Evolutionary conservation across 2,797 vertebrate species (phyloP).

Genomic region (Onychomys leucogaster): DNA sequence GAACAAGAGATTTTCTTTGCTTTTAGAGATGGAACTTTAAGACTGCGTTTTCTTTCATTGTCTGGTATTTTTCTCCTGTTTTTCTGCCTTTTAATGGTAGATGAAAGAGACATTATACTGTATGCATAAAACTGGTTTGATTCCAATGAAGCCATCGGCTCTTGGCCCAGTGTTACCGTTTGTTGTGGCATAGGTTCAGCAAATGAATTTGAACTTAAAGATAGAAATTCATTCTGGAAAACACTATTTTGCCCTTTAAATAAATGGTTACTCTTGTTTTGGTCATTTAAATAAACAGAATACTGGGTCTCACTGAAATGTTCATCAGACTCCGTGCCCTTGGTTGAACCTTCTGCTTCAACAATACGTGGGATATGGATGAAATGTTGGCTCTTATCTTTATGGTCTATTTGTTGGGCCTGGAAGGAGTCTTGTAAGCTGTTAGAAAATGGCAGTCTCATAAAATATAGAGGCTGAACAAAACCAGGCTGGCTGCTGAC

Average conservation of each 20-base stretch:
- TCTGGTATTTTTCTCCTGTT: slow-evolving; percentile 30
- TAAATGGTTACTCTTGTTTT: slow-evolving; percentile 39
- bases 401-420: neutral
- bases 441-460: neutral
- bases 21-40: slow-evolving; percentile 45
- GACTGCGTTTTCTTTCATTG: slow-evolving; percentile 27
- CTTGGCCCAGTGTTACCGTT: neutral
- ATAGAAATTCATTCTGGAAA: slow-evolving; percentile 38
- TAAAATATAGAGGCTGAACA: slow-evolving; percentile 14
- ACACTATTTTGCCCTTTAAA: neutral
- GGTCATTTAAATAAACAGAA: slow-evolving; percentile 41
- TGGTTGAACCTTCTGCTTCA: slow-evolving; percentile 19
- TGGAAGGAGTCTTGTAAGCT: neutral
- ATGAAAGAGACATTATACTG: neutral
- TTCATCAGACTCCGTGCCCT: neutral
- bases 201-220: slow-evolving; percentile 41
- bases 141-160: slow-evolving; percentile 14
- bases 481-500: neutral
- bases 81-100: slow-evolving; percentile 29
- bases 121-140: neutral
- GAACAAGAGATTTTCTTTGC: slow-evolving; percentile 55
- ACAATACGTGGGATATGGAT: neutral
- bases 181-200: neutral
- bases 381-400: neutral
- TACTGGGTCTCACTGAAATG: neutral